A percentile compares a stretch with the other conserved stretches of the same genome.
phyloP scores from a whole-genome alignment of 1,140 invertebrate species.

The Drosophila fuyamai region DNA sequence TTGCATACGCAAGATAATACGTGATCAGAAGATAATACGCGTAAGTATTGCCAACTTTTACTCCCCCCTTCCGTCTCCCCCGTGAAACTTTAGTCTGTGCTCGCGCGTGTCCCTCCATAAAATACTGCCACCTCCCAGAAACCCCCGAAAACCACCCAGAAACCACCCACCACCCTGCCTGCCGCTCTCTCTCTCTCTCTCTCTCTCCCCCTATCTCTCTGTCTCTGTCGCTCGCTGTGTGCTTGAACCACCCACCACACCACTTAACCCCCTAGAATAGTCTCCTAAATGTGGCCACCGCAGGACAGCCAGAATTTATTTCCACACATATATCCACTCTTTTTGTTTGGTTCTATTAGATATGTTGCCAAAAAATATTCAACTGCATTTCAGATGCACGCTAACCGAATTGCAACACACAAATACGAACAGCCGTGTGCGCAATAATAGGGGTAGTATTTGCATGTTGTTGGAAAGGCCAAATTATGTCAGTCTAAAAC shows the following conservation, averaged over 20 bases:
- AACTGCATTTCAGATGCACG: slow-evolving; percentile 25
- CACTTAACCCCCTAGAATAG: slow-evolving; percentile 18
- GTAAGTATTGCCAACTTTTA: slow-evolving; percentile 85
- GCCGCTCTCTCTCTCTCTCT: slow-evolving; percentile 33
- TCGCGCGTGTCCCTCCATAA: slow-evolving; percentile 27
- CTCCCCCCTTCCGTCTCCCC: neutral
- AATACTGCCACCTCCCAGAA: slow-evolving; percentile 13
- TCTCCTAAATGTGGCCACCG: slow-evolving; percentile 38
- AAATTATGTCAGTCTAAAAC: no score
- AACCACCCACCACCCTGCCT: slow-evolving; percentile 35
- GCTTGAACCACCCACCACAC: slow-evolving; percentile 40
- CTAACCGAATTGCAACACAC: slow-evolving; percentile 9
- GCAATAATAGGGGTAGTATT: slow-evolving; percentile 1
- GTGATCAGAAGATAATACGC: slow-evolving; percentile 93
- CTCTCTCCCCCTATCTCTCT: slow-evolving; percentile 17
- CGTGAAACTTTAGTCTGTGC: slow-evolving; percentile 15
- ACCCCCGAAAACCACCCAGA: slow-evolving; percentile 5
- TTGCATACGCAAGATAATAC: slow-evolving; percentile 92
- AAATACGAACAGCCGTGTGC: neutral
- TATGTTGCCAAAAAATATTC: slow-evolving; percentile 22
- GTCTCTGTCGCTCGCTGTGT: slow-evolving; percentile 50
- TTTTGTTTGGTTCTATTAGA: slow-evolving; percentile 16
- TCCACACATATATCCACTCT: slow-evolving; percentile 12
- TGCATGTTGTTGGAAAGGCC: neutral
- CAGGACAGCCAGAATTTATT: slow-evolving; percentile 34